Conservation (phyloP, 2,797 vertebrate species). For the Phaenicophaeus curvirostris region DNA sequence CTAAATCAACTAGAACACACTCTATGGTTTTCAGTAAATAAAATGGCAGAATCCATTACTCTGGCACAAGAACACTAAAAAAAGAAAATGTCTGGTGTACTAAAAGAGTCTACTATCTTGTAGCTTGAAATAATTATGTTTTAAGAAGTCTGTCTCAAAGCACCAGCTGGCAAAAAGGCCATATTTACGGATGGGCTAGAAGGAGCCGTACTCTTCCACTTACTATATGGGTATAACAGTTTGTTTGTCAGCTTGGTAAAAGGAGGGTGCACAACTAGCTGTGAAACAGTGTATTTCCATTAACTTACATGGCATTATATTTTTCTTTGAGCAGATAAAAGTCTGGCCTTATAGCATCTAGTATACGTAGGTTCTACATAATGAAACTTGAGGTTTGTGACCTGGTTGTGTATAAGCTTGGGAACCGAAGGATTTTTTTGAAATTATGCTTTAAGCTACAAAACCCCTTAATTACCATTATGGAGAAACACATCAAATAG, state of each 20-base stretch:
- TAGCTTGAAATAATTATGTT: background rate
- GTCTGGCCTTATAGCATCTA: background rate
- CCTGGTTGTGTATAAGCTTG: background rate
- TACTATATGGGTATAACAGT: background rate
- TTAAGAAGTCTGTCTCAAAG: background rate
- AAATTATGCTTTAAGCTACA: background rate
- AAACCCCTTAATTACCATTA: background rate
- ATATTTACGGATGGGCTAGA: background rate
- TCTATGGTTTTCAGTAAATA: background rate
- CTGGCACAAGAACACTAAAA: background rate
- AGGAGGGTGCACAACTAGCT: background rate
- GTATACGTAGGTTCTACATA: background rate
- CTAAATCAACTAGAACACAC: background rate
- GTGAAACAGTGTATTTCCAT: background rate
- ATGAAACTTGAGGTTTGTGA: background rate
- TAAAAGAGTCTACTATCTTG: background rate
- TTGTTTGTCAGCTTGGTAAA: background rate
- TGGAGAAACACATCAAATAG: constrained; percentile 3
- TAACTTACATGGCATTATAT: background rate
- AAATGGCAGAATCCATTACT: background rate
- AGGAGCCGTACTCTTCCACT: background rate
- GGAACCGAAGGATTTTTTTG: background rate
- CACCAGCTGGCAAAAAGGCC: background rate
- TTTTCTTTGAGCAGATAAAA: background rate
- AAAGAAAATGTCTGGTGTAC: background rate